Evolutionary conservation across 2,888 invertebrate genomes (phyloP).

Genomic region (Drosophila eohydei): DNA sequence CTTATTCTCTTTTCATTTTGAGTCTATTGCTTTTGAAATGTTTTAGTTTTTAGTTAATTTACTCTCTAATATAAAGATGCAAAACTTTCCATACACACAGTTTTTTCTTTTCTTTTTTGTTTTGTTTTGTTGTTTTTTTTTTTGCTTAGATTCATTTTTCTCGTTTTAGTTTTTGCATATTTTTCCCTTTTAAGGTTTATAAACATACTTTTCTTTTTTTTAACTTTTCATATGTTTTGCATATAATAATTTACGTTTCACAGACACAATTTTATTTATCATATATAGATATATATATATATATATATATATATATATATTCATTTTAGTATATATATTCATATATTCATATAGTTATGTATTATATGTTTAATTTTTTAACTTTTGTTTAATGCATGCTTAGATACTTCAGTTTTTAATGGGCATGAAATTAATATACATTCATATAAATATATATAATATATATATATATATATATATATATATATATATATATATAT

Average conservation of each 20-base stretch:
- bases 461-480: conserved; percentile 50
- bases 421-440: conserved; percentile 66
- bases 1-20: background rate
- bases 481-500: background rate
- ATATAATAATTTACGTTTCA: conserved; percentile 73
- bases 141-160: conserved; percentile 56
- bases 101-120: background rate
- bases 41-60: conserved; percentile 41
- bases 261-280: conserved; percentile 70
- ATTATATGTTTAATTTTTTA: conserved; percentile 37
- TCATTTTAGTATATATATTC: conserved; percentile 17
- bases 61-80: conserved; percentile 79
- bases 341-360: conserved; percentile 44
- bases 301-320: conserved; percentile 39
- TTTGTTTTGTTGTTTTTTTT: conserved; percentile 19
- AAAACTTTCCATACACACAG: conserved; percentile 72
- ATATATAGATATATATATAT: conserved; percentile 22
- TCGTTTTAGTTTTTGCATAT: conserved; percentile 40
- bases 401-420: conserved; percentile 55
- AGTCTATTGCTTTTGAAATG: conserved; percentile 35
- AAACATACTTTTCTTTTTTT: conserved; percentile 60
- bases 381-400: conserved; percentile 55
- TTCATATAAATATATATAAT: conserved; percentile 39
- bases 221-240: conserved; percentile 42
- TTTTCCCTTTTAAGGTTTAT: conserved; percentile 38